Conservation (phyloP, 2,113 vertebrate genomes). For the Rhinoptilus africanus region DNA sequence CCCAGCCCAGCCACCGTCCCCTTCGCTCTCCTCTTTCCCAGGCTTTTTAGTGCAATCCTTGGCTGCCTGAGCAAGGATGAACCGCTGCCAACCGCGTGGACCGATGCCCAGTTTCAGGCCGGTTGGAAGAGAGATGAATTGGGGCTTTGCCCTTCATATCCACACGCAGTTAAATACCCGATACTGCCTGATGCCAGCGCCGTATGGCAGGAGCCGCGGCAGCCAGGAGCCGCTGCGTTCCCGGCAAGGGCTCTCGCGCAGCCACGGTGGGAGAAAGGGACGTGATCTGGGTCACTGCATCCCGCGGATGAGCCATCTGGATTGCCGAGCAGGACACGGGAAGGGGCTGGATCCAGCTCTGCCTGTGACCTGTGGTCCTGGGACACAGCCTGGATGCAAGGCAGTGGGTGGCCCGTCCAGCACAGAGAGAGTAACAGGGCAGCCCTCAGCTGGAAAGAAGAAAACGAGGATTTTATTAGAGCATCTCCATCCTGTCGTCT, state of each 20-base stretch:
- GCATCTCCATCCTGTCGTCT: not conserved
- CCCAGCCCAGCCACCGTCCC: not conserved
- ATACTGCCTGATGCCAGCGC: not conserved
- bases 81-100: not conserved
- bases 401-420: not conserved
- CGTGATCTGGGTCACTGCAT: not conserved
- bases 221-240: not conserved
- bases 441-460: not conserved
- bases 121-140: not conserved
- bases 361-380: not conserved
- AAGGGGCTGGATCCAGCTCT: not conserved
- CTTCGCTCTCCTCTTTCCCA: not conserved
- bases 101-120: not conserved
- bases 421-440: accelerated
- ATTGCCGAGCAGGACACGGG: not conserved
- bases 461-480: not conserved
- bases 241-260: accelerated
- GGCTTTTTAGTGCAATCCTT: not conserved
- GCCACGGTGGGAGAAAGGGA: not conserved
- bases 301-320: not conserved
- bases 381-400: not conserved
- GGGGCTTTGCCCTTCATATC: not conserved
- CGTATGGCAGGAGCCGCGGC: not conserved
- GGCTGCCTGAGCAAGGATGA: not conserved
- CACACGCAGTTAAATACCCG: not conserved